These are phyloP conservation scores for Boloria euphrosyne DNA, from an alignment of 2,888 invertebrate species.

Conservation along the genomic window DNA sequence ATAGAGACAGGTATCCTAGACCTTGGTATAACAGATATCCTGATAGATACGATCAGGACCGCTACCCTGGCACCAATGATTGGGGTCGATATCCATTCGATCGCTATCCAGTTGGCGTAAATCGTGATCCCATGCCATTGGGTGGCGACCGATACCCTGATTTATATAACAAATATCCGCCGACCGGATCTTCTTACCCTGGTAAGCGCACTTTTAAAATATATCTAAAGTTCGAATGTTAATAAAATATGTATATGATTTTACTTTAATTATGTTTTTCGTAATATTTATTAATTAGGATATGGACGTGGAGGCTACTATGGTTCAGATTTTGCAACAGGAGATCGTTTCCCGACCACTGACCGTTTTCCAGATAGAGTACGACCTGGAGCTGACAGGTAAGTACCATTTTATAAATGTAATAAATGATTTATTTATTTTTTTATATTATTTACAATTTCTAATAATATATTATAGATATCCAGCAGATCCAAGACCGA, in stretches of 20 bases:
- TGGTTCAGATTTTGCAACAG: slow-evolving; percentile 57
- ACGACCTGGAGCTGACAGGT: slow-evolving; percentile 76
- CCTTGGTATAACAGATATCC: slow-evolving; percentile 67
- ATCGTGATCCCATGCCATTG: slow-evolving; percentile 75
- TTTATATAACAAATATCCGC: slow-evolving; percentile 82
- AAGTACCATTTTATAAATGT: slow-evolving; percentile 58
- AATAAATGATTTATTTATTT: not conserved
- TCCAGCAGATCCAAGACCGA: slow-evolving; percentile 72
- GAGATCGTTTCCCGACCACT: slow-evolving; percentile 55
- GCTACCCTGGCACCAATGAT: slow-evolving; percentile 62
- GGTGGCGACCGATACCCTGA: slow-evolving; percentile 78
- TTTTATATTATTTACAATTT: not conserved
- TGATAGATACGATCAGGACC: slow-evolving; percentile 78
- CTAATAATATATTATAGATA: slow-evolving; percentile 49
- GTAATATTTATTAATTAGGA: slow-evolving; percentile 51
- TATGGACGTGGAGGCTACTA: slow-evolving; percentile 73
- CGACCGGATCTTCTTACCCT: slow-evolving; percentile 78
- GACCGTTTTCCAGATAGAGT: slow-evolving; percentile 75
- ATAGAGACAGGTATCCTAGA: slow-evolving; percentile 66
- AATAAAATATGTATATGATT: not conserved
- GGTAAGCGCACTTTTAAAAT: slow-evolving; percentile 61
- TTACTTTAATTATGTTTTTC: not conserved
- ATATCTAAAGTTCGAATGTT: not conserved
- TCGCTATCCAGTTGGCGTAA: slow-evolving; percentile 74
- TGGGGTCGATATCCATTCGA: slow-evolving; percentile 75